A percentile compares a stretch with the other conserved stretches of the same genome.
These are phyloP conservation scores for Colletes collaris DNA, from an alignment of 2,888 invertebrate genomes.

Conservation along the genomic window DNA sequence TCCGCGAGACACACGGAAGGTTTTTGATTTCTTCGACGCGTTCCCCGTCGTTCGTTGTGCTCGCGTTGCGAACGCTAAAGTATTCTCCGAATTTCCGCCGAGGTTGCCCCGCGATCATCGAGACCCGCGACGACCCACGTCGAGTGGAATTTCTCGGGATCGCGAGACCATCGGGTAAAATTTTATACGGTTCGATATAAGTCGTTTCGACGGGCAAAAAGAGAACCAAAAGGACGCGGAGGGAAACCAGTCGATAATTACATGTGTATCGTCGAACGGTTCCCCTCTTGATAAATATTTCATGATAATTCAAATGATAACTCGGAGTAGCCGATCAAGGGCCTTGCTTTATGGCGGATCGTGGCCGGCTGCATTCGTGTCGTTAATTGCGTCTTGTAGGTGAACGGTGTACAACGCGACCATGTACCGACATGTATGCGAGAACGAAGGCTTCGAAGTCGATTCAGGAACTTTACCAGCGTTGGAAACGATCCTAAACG, in stretches of 20 bases:
- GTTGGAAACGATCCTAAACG: not conserved
- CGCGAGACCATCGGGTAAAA: slow-evolving; percentile 2
- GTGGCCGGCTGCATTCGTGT: slow-evolving; percentile 16
- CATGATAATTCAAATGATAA: slow-evolving; percentile 34
- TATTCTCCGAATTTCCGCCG: not conserved
- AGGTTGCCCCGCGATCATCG: not conserved
- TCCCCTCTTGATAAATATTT: slow-evolving; percentile 36
- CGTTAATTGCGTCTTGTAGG: slow-evolving; percentile 23
- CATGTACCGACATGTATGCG: not conserved
- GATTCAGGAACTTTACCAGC: not conserved
- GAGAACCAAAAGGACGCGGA: slow-evolving; percentile 10
- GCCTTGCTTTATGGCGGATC: slow-evolving; percentile 14
- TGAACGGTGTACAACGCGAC: slow-evolving; percentile 6
- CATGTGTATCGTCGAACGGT: slow-evolving; percentile 42
- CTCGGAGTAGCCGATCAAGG: slow-evolving; percentile 17
- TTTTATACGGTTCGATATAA: too few species aligned
- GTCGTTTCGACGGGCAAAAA: not conserved
- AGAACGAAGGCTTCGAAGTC: slow-evolving; percentile 2
- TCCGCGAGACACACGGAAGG: not conserved
- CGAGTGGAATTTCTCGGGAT: not conserved
- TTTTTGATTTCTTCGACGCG: slow-evolving; percentile 21
- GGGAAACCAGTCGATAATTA: slow-evolving; percentile 47
- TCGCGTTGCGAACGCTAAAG: not conserved
- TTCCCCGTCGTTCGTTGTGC: slow-evolving; percentile 23
- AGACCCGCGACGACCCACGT: not conserved